Conservation (phyloP, 2,113 vertebrate genomes). For the Xenus cinereus region DNA sequence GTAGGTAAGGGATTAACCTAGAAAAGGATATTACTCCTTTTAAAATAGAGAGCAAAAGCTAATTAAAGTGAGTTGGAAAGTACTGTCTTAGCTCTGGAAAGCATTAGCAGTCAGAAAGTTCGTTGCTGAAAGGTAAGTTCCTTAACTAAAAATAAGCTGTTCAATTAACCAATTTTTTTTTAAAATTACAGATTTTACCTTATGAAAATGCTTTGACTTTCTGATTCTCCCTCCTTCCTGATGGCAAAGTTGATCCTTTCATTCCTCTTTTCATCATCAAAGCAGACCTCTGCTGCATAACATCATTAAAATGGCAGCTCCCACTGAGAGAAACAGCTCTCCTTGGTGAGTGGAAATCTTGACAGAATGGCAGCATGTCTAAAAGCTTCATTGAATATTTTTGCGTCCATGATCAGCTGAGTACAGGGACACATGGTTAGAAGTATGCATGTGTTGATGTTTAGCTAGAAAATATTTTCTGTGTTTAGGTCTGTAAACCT, state of each 20-base stretch:
- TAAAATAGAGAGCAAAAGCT: not conserved
- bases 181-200: not conserved
- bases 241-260: not conserved
- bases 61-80: conserved; percentile 7
- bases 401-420: not conserved
- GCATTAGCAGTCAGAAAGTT: not conserved
- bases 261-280: not conserved
- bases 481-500: not conserved
- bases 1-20: conserved; percentile 14
- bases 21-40: not conserved
- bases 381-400: not conserved
- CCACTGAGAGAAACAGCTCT: not conserved
- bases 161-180: not conserved
- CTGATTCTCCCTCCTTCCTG: not conserved
- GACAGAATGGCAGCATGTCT: not conserved
- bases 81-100: not conserved
- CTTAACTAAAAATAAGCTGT: not conserved
- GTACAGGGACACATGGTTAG: not conserved
- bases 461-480: not conserved
- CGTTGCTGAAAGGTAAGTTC: not conserved
- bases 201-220: not conserved
- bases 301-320: not conserved
- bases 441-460: not conserved
- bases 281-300: not conserved
- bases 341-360: not conserved